Evolutionary conservation across 2,797 vertebrate species (phyloP).

Genomic region (Carapus acus): DNA sequence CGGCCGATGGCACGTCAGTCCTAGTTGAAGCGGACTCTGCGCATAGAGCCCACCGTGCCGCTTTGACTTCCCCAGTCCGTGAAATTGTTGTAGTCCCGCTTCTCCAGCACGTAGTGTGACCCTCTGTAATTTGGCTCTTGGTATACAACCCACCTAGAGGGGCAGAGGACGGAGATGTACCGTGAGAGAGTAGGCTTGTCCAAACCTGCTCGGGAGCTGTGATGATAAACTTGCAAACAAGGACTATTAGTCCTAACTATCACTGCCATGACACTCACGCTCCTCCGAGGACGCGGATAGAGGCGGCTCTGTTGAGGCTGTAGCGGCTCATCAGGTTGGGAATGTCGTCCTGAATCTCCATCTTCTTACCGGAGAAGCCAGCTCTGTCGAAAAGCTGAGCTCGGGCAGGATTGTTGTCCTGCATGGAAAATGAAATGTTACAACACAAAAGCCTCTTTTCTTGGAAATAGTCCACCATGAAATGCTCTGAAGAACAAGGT

Average conservation of each 20-base stretch:
- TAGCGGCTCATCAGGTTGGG: conserved; percentile 76
- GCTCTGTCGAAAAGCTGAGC: conserved; percentile 72
- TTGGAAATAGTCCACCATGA: too few relatives aligned
- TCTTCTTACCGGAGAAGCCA: conserved; percentile 72
- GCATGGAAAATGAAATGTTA: too few relatives aligned
- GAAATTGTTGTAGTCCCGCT: conserved; percentile 72
- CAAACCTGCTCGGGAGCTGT: too few relatives aligned
- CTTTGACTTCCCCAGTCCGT: conserved; percentile 75
- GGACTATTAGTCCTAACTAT: neutral
- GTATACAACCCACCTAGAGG: conserved; percentile 70
- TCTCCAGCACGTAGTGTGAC: conserved; percentile 73
- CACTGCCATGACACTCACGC: conserved; percentile 55
- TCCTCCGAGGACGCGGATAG: conserved; percentile 72
- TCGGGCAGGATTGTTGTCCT: conserved; percentile 64
- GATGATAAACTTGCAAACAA: neutral
- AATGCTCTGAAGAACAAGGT: too few relatives aligned
- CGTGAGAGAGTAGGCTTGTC: too few relatives aligned
- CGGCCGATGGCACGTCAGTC: too few relatives aligned
- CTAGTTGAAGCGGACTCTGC: conserved; percentile 70
- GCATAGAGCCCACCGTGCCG: conserved; percentile 72
- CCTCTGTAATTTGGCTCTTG: conserved; percentile 78
- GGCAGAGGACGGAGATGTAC: neutral
- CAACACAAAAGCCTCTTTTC: too few relatives aligned
- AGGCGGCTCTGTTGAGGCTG: conserved; percentile 71
- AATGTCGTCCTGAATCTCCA: conserved; percentile 74